Percentiles rank a stretch among this genome's conserved stretches.
These are phyloP conservation scores for Pheosia gnoma DNA, from an alignment of 2,888 invertebrate genomes.

Conservation along the genomic window DNA sequence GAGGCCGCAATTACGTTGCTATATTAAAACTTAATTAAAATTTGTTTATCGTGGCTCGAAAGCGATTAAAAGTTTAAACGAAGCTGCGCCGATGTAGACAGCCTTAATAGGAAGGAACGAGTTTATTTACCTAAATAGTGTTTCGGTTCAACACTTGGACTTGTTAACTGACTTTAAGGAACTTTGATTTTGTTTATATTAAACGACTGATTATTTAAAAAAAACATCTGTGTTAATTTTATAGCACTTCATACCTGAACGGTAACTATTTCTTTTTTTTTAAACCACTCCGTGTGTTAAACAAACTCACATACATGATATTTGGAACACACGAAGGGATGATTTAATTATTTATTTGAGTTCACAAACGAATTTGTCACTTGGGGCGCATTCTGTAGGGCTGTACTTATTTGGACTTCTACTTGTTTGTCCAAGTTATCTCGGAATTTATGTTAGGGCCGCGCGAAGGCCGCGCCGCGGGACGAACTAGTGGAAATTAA, in stretches of 20 bases:
- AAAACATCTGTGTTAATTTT: neutral
- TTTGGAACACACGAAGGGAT: neutral
- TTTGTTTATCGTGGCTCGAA: conserved; percentile 82
- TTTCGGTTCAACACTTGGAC: conserved; percentile 54
- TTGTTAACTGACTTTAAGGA: conserved; percentile 37
- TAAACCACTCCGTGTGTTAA: neutral
- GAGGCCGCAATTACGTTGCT: conserved; percentile 81
- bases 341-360: conserved; percentile 52
- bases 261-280: neutral
- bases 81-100: conserved; percentile 74
- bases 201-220: neutral
- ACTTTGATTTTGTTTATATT: conserved; percentile 11
- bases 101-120: conserved; percentile 73
- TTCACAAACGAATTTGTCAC: conserved; percentile 64
- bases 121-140: conserved; percentile 77
- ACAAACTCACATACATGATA: neutral
- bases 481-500: conserved; percentile 75
- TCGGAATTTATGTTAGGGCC: conserved; percentile 74
- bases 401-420: conserved; percentile 72
- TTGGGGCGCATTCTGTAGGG: conserved; percentile 70
- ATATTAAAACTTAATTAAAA: conserved; percentile 84
- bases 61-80: conserved; percentile 84
- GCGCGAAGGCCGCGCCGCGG: conserved; percentile 62
- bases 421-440: conserved; percentile 76
- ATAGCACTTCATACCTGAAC: neutral